Evolutionary conservation across 2,888 invertebrate species (phyloP).

Genomic region (Pilophorus perplexus): DNA sequence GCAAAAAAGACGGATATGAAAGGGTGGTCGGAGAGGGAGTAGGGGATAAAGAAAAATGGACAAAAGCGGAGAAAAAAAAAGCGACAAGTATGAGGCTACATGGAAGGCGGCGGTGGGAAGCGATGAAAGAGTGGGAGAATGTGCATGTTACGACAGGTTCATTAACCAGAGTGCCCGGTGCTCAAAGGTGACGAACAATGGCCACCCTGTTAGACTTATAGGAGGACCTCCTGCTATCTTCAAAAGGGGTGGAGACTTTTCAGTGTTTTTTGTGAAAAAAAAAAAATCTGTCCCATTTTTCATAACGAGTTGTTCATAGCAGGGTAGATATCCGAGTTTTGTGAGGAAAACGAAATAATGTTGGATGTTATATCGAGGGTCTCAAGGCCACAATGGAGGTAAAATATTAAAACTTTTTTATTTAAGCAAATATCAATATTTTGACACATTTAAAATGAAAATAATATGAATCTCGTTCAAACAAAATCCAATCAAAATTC

Average conservation of each 20-base stretch:
- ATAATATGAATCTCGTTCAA: too few species aligned
- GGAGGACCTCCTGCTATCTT: not conserved
- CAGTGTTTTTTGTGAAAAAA: not conserved
- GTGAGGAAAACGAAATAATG: too few species aligned
- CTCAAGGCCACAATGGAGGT: too few species aligned
- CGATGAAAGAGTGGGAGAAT: not conserved
- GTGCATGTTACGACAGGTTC: constrained; percentile 32
- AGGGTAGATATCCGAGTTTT: too few species aligned
- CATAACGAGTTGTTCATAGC: too few species aligned
- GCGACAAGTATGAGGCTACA: not conserved
- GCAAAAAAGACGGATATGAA: too few species aligned
- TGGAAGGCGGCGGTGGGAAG: not conserved
- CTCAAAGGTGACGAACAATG: constrained; percentile 39
- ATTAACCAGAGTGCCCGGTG: constrained; percentile 34
- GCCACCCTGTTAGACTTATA: constrained; percentile 12
- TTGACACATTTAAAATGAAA: too few species aligned
- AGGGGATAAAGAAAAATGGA: not conserved
- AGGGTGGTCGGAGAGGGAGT: too few species aligned
- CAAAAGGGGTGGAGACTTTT: not conserved
- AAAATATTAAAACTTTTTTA: too few species aligned
- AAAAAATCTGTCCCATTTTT: not conserved
- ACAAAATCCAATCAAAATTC: too few species aligned
- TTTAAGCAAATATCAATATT: too few species aligned
- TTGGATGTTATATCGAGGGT: too few species aligned
- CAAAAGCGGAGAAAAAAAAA: not conserved